A percentile compares a stretch with the other conserved stretches of the same genome.
These are phyloP conservation scores for Halcyon chelicuti DNA, from an alignment of 2,797 vertebrate species.

Conservation along the genomic window DNA sequence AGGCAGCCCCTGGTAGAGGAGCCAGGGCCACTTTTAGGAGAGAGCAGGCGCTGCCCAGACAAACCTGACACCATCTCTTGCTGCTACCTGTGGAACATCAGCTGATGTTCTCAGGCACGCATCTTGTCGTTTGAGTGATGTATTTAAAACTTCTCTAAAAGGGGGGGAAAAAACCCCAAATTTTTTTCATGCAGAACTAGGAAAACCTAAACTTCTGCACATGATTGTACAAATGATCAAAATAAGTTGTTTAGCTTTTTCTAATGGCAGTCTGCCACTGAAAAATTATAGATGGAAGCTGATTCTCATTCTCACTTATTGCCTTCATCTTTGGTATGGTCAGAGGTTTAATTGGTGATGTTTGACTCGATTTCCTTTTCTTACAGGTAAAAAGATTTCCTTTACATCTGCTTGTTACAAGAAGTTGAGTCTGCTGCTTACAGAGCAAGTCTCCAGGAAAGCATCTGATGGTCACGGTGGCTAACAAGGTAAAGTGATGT, in stretches of 20 bases:
- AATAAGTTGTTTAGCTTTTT: background rate
- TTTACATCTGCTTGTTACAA: background rate
- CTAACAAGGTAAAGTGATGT: background rate
- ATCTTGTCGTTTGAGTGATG: background rate
- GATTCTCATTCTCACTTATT: background rate
- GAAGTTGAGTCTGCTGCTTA: background rate
- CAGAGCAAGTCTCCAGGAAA: background rate
- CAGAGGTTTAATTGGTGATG: background rate
- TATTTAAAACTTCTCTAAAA: background rate
- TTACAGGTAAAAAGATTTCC: background rate
- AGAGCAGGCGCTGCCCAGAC: background rate
- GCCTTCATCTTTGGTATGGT: background rate
- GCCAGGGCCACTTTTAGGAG: background rate
- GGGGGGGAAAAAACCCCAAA: fast-evolving
- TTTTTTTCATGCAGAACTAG: background rate
- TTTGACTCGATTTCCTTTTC: background rate
- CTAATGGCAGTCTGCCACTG: background rate
- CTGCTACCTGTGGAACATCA: background rate
- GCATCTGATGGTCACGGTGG: background rate
- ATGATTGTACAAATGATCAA: background rate
- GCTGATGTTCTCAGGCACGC: background rate
- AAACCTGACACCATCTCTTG: background rate
- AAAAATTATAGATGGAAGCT: background rate
- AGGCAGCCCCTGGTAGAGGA: background rate
- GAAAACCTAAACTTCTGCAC: background rate